Evolutionary conservation across 2,113 vertebrate species (phyloP).

Genomic region (Cettia cetti): DNA sequence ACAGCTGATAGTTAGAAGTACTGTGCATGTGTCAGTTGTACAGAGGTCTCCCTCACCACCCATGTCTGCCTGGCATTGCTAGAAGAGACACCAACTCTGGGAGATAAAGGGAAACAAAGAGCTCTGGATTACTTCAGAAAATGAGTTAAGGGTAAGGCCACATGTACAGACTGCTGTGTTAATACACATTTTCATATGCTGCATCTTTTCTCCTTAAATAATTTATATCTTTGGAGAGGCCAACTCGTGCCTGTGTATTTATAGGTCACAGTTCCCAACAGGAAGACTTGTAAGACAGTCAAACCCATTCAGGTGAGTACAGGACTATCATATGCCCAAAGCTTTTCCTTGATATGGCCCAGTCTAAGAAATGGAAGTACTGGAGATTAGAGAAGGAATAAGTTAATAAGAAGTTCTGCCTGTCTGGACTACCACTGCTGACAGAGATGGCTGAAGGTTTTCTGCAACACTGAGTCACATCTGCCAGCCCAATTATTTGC

Average conservation of each 20-base stretch:
- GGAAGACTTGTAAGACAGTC: neutral
- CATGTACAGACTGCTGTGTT: neutral
- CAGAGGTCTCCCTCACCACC: neutral
- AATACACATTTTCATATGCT: neutral
- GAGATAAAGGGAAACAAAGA: neutral
- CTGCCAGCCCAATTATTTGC: neutral
- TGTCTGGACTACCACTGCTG: no score
- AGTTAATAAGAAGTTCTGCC: neutral
- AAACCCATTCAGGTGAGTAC: neutral
- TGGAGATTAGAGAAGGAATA: neutral
- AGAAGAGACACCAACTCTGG: neutral
- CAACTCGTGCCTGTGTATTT: neutral
- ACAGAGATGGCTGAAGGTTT: neutral
- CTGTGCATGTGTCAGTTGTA: neutral
- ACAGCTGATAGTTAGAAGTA: neutral
- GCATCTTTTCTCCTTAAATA: neutral
- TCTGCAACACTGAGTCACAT: neutral
- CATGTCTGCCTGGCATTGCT: neutral
- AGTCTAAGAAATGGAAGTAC: neutral
- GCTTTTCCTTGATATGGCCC: neutral
- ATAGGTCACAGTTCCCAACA: neutral
- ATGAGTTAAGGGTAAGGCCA: neutral
- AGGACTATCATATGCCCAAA: neutral
- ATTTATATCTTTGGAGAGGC: neutral
- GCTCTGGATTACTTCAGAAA: neutral